Evolutionary conservation across 2,888 invertebrate genomes (phyloP), one percentile per base, ranked within the genome.

Genomic region (Synergus laeviventris): DNA sequence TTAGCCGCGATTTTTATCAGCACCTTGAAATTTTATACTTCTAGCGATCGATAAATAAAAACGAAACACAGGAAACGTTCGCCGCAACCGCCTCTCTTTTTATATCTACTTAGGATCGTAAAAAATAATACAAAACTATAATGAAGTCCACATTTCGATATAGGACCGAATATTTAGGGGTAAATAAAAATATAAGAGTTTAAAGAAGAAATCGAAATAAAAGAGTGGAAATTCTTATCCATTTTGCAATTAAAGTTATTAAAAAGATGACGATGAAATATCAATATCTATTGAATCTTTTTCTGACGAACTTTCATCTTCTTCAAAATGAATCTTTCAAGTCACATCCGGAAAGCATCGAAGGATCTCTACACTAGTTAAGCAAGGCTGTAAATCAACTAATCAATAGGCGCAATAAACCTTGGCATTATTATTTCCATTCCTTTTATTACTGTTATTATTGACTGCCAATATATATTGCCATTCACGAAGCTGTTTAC

Each of bases 1-100:
- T 70, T 70, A 70, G 70, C 70, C 49, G 70, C 42, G 70, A 70
- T 70, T 70, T 70, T 70, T 70, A 70, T 70, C 70, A 70, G 70
- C 31, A 45, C 45, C 70, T 49, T 70, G 49, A 16, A 70, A 70
- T 49, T 70, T 49, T 70, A 70, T 49, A 70, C 31, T 24, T 49
- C n/a, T 70, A 70, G 31, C 70, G 49, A 70, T 70, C 70, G 70
- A 70, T 70, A 24, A 70, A 70, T 49, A 70, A 70, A 64, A 49
- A 70, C 12, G 14, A 31, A 45, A 8, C 9, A 61, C 8, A 16
- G 31, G 31, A 62, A 62, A 38, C n/a, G 18, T 38, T 11, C 8
- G 38, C 62, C 62, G 18, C n/a, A 62, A 18, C 36, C 16, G 38
- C 62, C 62, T 56, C 56, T 56, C 12, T 21, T 56, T 56, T 11